These are phyloP conservation scores for Sebastiscus tertius DNA, from an alignment of 2,797 vertebrate genomes.

Conservation along the genomic window DNA sequence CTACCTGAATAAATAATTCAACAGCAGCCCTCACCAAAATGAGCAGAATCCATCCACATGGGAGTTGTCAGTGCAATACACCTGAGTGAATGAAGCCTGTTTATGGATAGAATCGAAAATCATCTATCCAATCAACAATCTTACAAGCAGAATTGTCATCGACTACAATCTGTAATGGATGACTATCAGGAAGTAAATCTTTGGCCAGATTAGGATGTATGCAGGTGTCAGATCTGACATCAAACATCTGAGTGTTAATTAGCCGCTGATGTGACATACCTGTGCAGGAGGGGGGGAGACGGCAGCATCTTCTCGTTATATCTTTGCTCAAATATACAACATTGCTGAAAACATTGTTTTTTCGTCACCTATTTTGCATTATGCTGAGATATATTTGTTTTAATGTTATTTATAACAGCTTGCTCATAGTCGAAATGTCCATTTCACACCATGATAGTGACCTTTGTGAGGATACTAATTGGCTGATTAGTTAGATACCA, in stretches of 20 bases:
- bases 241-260: constrained; percentile 21
- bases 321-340: neutral
- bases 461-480: neutral
- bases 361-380: neutral
- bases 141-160: neutral
- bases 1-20: constrained; percentile 29
- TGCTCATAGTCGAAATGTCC: neutral
- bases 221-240: neutral
- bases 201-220: neutral
- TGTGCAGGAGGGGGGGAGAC: neutral
- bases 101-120: neutral
- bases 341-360: neutral
- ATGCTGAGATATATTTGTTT: neutral
- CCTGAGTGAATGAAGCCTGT: neutral
- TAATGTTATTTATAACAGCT: neutral
- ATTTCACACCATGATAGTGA: neutral
- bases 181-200: neutral
- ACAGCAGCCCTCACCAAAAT: constrained; percentile 5
- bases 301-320: neutral
- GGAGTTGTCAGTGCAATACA: neutral
- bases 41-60: neutral
- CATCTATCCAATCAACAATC: neutral
- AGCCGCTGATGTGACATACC: constrained; percentile 9
- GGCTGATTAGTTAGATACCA: neutral
- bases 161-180: neutral